Evolutionary conservation across 2,113 vertebrate genomes (phyloP).

Genomic region (Bufo bufo): DNA sequence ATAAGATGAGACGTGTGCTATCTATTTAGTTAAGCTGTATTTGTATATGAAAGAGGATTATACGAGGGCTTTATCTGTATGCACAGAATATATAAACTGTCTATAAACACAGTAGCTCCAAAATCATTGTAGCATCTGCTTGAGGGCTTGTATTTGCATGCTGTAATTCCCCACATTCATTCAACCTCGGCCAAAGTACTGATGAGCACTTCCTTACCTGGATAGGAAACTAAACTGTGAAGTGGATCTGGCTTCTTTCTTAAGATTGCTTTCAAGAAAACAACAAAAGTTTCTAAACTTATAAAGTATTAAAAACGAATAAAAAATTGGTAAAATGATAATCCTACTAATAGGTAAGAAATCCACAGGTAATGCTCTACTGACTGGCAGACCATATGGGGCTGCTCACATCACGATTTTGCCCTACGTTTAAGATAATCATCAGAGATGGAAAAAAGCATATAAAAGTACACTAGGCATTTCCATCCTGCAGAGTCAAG

Average conservation of each 20-base stretch:
- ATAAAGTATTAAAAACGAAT: not conserved
- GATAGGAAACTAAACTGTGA: constrained; percentile 23
- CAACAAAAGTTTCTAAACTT: not conserved
- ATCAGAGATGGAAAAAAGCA: no score
- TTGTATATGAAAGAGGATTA: constrained; percentile 50
- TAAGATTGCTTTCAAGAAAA: not conserved
- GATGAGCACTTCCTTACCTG: constrained; percentile 32
- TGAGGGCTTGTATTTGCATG: constrained; percentile 55
- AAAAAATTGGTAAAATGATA: no score
- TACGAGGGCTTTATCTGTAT: constrained; percentile 25
- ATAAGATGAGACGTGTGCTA: constrained; percentile 50
- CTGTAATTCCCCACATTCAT: constrained; percentile 51
- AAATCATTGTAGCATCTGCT: constrained; percentile 6
- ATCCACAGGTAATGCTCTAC: not conserved
- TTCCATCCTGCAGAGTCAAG: no score
- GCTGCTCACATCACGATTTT: no score
- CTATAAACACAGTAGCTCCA: constrained; percentile 48
- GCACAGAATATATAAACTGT: constrained; percentile 35
- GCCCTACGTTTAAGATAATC: no score
- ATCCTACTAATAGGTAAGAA: not conserved
- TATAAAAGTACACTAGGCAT: no score
- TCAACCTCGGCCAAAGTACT: constrained; percentile 53
- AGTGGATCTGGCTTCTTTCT: constrained; percentile 16
- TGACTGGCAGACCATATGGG: not conserved
- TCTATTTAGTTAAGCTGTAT: constrained; percentile 52